Conservation (phyloP, 2,888 invertebrate genomes). For the Piscicola geometra region DNA sequence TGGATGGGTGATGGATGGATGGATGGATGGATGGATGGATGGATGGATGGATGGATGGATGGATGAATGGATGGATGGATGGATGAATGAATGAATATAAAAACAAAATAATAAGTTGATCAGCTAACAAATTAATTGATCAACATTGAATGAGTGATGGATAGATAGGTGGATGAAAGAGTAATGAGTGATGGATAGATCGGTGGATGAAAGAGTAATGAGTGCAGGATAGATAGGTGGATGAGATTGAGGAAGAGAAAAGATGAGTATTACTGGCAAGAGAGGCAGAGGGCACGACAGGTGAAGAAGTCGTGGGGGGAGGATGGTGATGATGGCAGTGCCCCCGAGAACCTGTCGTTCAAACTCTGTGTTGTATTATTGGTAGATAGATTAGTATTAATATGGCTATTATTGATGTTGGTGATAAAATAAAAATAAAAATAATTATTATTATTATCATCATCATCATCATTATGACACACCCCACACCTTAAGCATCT, state of each 20-base stretch:
- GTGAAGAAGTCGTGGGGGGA: not conserved
- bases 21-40: too few species aligned
- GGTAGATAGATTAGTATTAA: too few species aligned
- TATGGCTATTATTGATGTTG: too few species aligned
- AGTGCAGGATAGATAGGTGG: not conserved
- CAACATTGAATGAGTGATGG: not conserved
- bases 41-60: too few species aligned
- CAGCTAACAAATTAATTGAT: not conserved
- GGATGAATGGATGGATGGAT: too few species aligned
- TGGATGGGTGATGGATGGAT: not conserved
- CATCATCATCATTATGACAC: too few species aligned
- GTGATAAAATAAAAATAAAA: too few species aligned
- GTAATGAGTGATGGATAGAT: too few species aligned
- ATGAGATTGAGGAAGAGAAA: not conserved
- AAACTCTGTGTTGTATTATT: not conserved
- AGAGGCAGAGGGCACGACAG: not conserved
- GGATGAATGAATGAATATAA: too few species aligned
- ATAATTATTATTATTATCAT: too few species aligned
- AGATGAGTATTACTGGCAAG: not conserved
- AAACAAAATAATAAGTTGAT: too few species aligned
- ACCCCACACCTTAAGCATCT: not conserved
- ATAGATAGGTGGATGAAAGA: constrained; percentile 14
- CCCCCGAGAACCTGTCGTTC: not conserved
- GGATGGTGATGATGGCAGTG: not conserved
- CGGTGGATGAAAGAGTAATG: not conserved